These are phyloP conservation scores for Rhaphigaster nebulosa DNA, from an alignment of 2,888 invertebrate genomes.

Conservation along the genomic window DNA sequence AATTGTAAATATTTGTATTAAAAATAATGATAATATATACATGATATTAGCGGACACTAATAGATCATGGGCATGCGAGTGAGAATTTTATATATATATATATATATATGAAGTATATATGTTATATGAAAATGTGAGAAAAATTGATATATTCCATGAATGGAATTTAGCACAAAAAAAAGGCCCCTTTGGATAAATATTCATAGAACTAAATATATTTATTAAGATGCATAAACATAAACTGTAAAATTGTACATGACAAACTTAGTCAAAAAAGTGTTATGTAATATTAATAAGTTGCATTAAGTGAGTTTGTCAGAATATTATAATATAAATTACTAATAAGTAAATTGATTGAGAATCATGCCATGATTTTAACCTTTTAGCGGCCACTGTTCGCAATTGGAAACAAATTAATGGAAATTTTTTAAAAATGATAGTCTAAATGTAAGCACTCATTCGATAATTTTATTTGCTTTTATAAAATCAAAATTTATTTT, in stretches of 20 bases:
- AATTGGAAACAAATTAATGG: too few species aligned
- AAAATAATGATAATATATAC: conserved; percentile 9
- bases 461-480: too few species aligned
- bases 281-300: neutral
- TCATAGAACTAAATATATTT: neutral
- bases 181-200: neutral
- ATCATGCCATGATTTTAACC: neutral
- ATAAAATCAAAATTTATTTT: too few species aligned
- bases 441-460: too few species aligned
- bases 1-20: conserved; percentile 32
- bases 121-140: neutral
- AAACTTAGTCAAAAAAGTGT: neutral
- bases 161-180: neutral
- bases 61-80: neutral
- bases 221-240: neutral
- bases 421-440: too few species aligned
- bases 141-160: neutral
- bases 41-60: neutral
- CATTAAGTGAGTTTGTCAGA: neutral
- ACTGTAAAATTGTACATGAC: neutral
- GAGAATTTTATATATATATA: neutral
- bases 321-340: neutral
- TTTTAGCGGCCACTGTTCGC: too few species aligned
- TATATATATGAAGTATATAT: neutral
- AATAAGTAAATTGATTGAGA: neutral